phyloP scores from a whole-genome alignment of 2,113 vertebrate genomes.

The Atlantisia rogersi region DNA sequence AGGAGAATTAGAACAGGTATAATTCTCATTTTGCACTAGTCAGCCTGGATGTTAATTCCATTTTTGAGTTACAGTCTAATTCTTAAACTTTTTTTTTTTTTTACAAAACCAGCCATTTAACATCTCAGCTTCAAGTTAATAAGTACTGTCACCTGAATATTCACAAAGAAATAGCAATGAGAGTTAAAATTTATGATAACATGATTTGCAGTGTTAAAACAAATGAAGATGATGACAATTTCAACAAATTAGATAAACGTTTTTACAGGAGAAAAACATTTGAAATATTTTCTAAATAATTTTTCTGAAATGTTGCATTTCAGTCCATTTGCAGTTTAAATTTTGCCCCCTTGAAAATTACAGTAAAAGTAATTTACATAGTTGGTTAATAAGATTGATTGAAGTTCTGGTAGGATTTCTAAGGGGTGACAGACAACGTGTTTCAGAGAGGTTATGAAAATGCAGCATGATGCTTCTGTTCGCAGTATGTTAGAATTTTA shows the following conservation, averaged over 20 bases:
- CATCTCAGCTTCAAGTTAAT: neutral
- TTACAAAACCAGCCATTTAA: neutral
- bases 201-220: neutral
- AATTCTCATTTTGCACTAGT: neutral
- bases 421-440: neutral
- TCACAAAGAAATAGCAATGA: neutral
- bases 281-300: neutral
- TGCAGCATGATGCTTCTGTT: neutral
- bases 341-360: neutral
- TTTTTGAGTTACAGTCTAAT: neutral
- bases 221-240: neutral
- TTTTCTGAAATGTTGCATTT: neutral
- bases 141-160: neutral
- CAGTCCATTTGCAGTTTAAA: neutral
- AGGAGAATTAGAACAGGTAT: constrained; percentile 73
- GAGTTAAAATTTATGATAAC: neutral
- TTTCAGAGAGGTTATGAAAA: neutral
- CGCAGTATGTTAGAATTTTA: neutral
- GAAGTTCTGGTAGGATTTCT: neutral
- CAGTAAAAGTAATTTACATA: neutral
- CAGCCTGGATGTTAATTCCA: neutral
- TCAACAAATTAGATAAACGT: neutral
- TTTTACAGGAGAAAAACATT: neutral
- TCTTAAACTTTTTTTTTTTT: neutral
- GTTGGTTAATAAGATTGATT: neutral